Base-by-base conservation (phyloP, 1,140 invertebrate genomes). In the Andricus grossulariae region DNA sequence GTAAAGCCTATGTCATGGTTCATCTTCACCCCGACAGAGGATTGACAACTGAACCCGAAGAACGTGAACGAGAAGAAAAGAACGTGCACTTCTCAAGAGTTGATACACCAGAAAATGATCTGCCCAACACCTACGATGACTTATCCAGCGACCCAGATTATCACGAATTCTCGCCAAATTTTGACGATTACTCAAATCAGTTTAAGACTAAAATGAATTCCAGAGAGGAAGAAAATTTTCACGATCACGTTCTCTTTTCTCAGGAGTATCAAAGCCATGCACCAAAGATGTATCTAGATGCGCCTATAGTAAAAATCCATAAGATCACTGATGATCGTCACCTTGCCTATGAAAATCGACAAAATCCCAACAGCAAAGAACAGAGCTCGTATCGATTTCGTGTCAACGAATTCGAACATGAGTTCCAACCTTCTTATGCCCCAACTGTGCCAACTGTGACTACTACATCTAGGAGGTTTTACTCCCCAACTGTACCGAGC, bases 391-490 rank as follows among this genome's bases (percentile, higher is more conserved):
- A 85, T 73, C 77, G 76, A 12, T 57, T 74, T 19, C 74, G 81
- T 1, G 72, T 75, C 49, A 76, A 86, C 6, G 78, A 81, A 5
- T 87, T 81, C 32, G 77, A 75, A 18, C 80, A 87, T 74, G 80
- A 80, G 60, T 87, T 86, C 49, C 86, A 86, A 49, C 82, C 88
- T 0, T 88, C 88, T 11, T 90, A 90, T 73, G 88, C 88, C 16
- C 89, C 89, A 15, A 90, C 89, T 3, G 89, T 90, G 16, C 89
- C 89, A 10, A 90, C 89, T 1, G 86, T 90, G 0, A 90, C 88
- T 5, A 90, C 89, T 0, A 90, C 88, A 0, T 87, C 86, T 0
- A 82, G 87, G 19, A 85, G 84, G 82, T 89, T 85, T 16, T 91
- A 90, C 39, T 90, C 89, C 1, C 89, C 89, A 6, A 90, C 89